Evolutionary conservation across 1,140 invertebrate species (phyloP), one percentile per base, ranked within the genome.

Genomic region (Penaeus vannamei): DNA sequence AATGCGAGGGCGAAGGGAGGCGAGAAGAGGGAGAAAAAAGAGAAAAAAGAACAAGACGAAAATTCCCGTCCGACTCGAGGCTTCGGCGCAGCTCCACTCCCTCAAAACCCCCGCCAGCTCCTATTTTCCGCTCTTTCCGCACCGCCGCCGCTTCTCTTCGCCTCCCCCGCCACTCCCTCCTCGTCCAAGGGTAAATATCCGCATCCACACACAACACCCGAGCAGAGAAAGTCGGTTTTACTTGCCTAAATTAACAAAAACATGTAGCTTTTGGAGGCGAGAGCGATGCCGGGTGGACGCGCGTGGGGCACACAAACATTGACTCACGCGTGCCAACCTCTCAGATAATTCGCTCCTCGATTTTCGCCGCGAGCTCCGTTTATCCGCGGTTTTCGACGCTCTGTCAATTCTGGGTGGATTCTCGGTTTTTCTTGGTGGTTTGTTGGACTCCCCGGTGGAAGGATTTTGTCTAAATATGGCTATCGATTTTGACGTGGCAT

Each of bases 241-340:
- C 79, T 87, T 66, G 66, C 86, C 86, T 87, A 87, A 87, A 87
- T 87, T 82, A 87, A 87, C 80, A 81, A 81, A 87, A 87, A 87
- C 86, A 87, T 87, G 66, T 79, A 87, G 86, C 79, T 87, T 79
- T 87, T 53, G 62, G 53, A 66, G 53, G 66, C 32, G 72, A 53
- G 72, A 59, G 76, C 36, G 87, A 84, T 77, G 82, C 81, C 87
- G 81, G 87, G 87, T 77, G 72, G 87, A 89, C 87, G 87, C 87
- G 87, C 87, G 87, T 88, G 84, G 86, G 82, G 69, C 87, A 89
- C 87, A 89, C 87, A 89, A 89, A 89, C 87, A 89, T 84, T 89
- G 87, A 59, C 26, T 62, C 86, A 87, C 60, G 86, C 79, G 42
- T 87, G 79, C 86, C 86, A 87, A 87, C 86, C 69, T n/a, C 72